Conservation (phyloP, 2,888 invertebrate genomes). For the Congeria kusceri region DNA sequence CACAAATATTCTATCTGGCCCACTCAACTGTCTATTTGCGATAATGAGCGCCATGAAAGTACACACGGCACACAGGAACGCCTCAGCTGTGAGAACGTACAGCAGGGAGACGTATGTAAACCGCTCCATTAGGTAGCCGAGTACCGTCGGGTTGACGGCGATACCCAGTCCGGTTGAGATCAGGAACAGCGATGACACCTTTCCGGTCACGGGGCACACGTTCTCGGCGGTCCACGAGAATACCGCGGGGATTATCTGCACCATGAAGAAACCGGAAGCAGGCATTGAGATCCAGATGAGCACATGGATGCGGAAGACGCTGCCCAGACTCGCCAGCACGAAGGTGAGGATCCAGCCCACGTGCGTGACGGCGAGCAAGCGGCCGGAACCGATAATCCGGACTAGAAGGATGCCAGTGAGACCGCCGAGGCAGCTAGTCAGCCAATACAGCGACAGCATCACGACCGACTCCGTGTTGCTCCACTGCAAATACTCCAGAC, state of each 20-base stretch:
- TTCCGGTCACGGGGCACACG: conserved; percentile 49
- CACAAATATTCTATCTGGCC: too few species aligned
- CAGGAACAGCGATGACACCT: conserved; percentile 45
- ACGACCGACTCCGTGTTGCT: conserved; percentile 27
- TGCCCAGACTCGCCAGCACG: conserved; percentile 27
- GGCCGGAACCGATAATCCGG: conserved; percentile 5
- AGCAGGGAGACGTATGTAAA: conserved; percentile 32
- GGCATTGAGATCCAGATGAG: conserved; percentile 49
- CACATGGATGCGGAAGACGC: conserved; percentile 19
- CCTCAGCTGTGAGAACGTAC: conserved; percentile 21
- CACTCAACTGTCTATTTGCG: too few species aligned
- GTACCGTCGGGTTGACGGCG: conserved; percentile 45
- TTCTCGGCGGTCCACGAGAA: conserved; percentile 57
- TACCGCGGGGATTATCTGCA: conserved; percentile 43
- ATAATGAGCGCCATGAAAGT: not conserved
- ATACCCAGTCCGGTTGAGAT: conserved; percentile 45
- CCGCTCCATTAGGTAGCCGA: conserved; percentile 52
- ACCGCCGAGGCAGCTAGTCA: conserved; percentile 45
- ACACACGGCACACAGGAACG: not conserved
- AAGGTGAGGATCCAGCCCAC: conserved; percentile 42
- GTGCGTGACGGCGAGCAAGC: conserved; percentile 31
- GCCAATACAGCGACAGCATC: conserved; percentile 51
- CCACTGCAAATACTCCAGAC: conserved; percentile 46
- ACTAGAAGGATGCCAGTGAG: conserved; percentile 36
- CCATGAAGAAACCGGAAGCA: conserved; percentile 50